These are phyloP conservation scores for Melolontha melolontha DNA, from an alignment of 2,888 invertebrate genomes.

Conservation along the genomic window DNA sequence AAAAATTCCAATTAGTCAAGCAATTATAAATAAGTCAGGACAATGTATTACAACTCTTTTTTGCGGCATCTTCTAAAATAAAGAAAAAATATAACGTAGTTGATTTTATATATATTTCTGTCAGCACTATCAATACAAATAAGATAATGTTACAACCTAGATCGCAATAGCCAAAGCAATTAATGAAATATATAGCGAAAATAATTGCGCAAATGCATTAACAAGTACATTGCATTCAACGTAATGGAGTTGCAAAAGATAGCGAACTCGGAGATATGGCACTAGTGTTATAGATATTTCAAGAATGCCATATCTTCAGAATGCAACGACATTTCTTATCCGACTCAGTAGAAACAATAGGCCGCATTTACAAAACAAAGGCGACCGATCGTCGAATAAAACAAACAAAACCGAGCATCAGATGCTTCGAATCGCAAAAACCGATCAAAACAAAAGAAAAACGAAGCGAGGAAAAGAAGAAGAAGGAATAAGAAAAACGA, in stretches of 20 bases:
- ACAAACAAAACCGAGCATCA: conserved; percentile 49
- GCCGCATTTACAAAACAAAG: conserved; percentile 54
- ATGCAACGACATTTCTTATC: conserved; percentile 50
- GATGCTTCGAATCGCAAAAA: conserved; percentile 43
- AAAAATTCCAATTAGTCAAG: too few species aligned
- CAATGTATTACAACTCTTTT: too few species aligned
- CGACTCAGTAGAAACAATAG: conserved; percentile 55
- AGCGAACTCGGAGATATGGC: conserved; percentile 28
- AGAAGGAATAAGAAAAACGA: conserved; percentile 42
- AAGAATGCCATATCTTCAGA: conserved; percentile 50
- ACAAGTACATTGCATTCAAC: too few species aligned
- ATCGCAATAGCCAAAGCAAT: too few species aligned
- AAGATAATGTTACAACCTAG: too few species aligned
- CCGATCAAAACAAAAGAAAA: conserved; percentile 46
- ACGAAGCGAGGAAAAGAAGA: conserved; percentile 41
- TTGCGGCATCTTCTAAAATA: too few species aligned
- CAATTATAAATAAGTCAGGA: too few species aligned
- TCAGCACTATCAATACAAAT: too few species aligned
- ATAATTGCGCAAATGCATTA: too few species aligned
- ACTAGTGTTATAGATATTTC: conserved; percentile 39
- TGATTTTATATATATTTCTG: too few species aligned
- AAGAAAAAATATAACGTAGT: too few species aligned
- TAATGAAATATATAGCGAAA: too few species aligned
- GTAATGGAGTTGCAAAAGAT: conserved; percentile 39
- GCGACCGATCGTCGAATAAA: conserved; percentile 47